Percentiles rank a stretch among this genome's conserved stretches.
phyloP scores from a whole-genome alignment of 2,113 vertebrate genomes.

The Herpailurus yagouaroundi region DNA sequence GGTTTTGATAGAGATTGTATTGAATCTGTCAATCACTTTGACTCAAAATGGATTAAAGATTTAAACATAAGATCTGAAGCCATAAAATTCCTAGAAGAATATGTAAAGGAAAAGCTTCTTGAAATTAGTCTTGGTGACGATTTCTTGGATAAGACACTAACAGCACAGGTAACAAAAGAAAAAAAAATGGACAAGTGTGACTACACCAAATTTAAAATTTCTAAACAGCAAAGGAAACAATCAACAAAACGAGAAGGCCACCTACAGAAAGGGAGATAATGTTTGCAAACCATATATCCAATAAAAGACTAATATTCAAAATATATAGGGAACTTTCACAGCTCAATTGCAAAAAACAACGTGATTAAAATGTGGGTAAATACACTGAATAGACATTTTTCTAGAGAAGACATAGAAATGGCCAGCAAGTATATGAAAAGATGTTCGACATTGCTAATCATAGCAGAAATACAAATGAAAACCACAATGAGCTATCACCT shows the following conservation, averaged over 20 bases:
- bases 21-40: neutral
- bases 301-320: neutral
- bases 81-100: neutral
- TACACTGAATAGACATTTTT: neutral
- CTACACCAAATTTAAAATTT: neutral
- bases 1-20: neutral
- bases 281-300: neutral
- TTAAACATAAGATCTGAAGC: neutral
- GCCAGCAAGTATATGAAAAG: neutral
- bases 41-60: neutral
- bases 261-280: neutral
- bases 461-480: neutral
- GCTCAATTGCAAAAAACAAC: neutral
- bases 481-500: neutral
- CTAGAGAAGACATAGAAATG: neutral
- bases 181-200: neutral
- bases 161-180: neutral
- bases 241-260: neutral
- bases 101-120: neutral
- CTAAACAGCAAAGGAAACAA: neutral
- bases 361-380: neutral
- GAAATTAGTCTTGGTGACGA: neutral
- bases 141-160: neutral
- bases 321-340: neutral
- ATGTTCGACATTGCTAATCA: neutral